These are phyloP conservation scores for Latrodectus hesperus DNA, from an alignment of 2,888 invertebrate genomes.

Conservation along the genomic window DNA sequence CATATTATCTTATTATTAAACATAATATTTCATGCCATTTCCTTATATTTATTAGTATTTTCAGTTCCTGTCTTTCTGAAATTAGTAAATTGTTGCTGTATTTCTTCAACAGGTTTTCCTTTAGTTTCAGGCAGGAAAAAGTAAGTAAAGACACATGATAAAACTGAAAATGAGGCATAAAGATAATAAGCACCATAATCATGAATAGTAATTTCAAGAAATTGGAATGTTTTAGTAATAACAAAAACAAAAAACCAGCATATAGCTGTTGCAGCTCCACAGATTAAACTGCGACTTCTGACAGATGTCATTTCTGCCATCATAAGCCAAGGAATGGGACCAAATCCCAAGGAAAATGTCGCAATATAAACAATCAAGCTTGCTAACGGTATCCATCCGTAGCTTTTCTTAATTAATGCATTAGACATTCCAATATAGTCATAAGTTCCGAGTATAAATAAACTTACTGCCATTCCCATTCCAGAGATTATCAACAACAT, in stretches of 20 bases:
- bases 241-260: slow-evolving; percentile 93
- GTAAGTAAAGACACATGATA: slow-evolving; percentile 43
- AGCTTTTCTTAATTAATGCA: slow-evolving; percentile 11
- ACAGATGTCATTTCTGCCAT: slow-evolving; percentile 92
- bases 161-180: slow-evolving; percentile 79
- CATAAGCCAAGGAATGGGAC: slow-evolving; percentile 93
- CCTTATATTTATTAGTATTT: not conserved
- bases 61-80: not conserved
- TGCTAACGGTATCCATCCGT: slow-evolving; percentile 84
- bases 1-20: no score
- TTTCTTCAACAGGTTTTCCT: slow-evolving; percentile 93
- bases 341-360: slow-evolving; percentile 90
- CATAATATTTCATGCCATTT: no score
- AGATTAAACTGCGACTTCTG: slow-evolving; percentile 90
- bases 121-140: slow-evolving; percentile 93
- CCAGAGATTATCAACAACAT: slow-evolving; percentile 74
- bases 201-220: slow-evolving; percentile 80
- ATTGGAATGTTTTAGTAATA: slow-evolving; percentile 83
- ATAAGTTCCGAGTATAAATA: slow-evolving; percentile 47
- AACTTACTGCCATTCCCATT: slow-evolving; percentile 70
- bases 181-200: slow-evolving; percentile 86
- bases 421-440: slow-evolving; percentile 27
- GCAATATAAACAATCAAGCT: slow-evolving; percentile 89
- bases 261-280: slow-evolving; percentile 89
- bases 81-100: slow-evolving; percentile 74